phyloP scores from a whole-genome alignment of 2,888 invertebrate species.

The Isotomurus palustris region DNA sequence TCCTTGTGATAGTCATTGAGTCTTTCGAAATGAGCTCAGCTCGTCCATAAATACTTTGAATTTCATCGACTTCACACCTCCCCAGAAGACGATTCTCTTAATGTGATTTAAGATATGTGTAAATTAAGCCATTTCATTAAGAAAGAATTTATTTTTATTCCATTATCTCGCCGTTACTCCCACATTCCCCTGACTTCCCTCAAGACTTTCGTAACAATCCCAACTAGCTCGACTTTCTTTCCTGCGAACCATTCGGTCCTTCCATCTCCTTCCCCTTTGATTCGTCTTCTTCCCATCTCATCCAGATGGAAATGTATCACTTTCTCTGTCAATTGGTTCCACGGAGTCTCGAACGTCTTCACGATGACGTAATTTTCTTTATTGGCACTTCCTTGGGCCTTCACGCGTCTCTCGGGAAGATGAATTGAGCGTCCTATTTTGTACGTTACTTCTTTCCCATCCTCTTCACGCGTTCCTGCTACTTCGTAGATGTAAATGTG shows the following conservation, averaged over 20 bases:
- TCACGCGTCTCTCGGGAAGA: constrained; percentile 14
- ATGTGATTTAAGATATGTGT: no score
- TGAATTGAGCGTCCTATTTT: constrained; percentile 26
- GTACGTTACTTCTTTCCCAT: constrained; percentile 1
- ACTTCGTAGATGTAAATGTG: constrained; percentile 20
- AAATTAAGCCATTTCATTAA: no score
- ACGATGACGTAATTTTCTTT: constrained; percentile 11
- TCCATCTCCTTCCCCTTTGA: constrained; percentile 23
- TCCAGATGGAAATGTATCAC: constrained; percentile 20
- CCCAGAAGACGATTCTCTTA: background rate
- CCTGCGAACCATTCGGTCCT: constrained; percentile 28
- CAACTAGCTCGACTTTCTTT: constrained; percentile 1
- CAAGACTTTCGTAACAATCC: constrained; percentile 14
- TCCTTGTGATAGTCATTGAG: no score
- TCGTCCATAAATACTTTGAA: no score
- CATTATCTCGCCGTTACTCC: background rate
- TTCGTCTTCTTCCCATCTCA: background rate
- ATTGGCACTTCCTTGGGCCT: constrained; percentile 14
- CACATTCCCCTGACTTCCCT: constrained; percentile 9
- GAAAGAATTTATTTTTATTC: background rate
- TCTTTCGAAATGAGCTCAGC: no score
- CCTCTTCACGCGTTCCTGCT: background rate
- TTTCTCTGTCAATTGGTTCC: constrained; percentile 18
- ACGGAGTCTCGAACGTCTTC: constrained; percentile 11
- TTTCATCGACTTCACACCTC: background rate